phyloP scores from a whole-genome alignment of 2,888 invertebrate species.

The Lysandra coridon region DNA sequence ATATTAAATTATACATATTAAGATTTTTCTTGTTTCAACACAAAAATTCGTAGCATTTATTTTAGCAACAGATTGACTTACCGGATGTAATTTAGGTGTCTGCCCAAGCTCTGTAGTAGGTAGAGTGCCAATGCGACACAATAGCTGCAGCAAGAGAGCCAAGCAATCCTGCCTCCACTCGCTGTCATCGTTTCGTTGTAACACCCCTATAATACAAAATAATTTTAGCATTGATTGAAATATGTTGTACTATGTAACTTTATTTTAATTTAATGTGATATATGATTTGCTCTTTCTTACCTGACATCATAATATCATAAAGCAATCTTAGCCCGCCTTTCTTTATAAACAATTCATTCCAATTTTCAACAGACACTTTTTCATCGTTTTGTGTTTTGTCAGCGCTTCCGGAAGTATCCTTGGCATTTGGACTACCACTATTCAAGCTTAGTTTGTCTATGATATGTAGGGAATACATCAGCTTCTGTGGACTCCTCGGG shows the following conservation, averaged over 20 bases:
- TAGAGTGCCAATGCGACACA: slow-evolving; percentile 92
- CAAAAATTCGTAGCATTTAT: not conserved
- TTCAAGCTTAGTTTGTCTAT: slow-evolving; percentile 80
- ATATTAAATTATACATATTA: slow-evolving; percentile 39
- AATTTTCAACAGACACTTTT: slow-evolving; percentile 68
- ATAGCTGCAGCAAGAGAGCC: slow-evolving; percentile 90
- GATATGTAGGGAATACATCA: slow-evolving; percentile 97
- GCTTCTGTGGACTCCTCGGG: slow-evolving; percentile 93
- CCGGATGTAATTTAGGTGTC: slow-evolving; percentile 83
- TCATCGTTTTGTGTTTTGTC: slow-evolving; percentile 59
- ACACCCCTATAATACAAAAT: slow-evolving; percentile 72
- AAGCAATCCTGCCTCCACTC: slow-evolving; percentile 98
- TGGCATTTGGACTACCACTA: slow-evolving; percentile 55
- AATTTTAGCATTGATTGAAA: not conserved
- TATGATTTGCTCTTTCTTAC: slow-evolving; percentile 53
- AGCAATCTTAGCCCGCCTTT: slow-evolving; percentile 93
- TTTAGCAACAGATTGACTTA: slow-evolving; percentile 48
- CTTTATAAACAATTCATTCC: slow-evolving; percentile 91
- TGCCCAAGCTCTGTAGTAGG: slow-evolving; percentile 71
- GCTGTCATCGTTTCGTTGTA: slow-evolving; percentile 87
- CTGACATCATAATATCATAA: slow-evolving; percentile 95
- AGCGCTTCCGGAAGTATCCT: slow-evolving; percentile 52
- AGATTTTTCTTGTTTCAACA: not conserved
- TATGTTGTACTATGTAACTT: not conserved
- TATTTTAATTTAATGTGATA: not conserved